phyloP scores from a whole-genome alignment of 2,888 invertebrate genomes.

The Abscondita cerata region DNA sequence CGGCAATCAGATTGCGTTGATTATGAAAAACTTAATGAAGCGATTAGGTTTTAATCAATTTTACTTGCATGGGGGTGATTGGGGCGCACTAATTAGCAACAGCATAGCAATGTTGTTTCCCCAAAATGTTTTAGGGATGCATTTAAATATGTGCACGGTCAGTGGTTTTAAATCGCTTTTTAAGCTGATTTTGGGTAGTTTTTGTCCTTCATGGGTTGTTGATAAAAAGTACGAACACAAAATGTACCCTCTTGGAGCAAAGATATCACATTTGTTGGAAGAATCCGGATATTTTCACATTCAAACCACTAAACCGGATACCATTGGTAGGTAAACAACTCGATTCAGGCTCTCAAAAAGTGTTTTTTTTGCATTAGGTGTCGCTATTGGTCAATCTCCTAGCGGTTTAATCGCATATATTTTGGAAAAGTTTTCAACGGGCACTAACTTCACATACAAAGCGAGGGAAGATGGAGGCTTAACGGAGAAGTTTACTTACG shows the following conservation, averaged over 20 bases:
- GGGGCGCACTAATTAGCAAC: conserved; percentile 73
- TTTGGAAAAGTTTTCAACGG: conserved; percentile 82
- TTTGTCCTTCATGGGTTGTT: conserved; percentile 64
- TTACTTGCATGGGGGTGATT: conserved; percentile 82
- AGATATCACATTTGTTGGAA: conserved; percentile 56
- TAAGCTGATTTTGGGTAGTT: conserved; percentile 55
- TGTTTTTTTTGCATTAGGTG: conserved; percentile 61
- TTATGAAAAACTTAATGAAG: conserved; percentile 74
- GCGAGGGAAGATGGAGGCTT: conserved; percentile 69
- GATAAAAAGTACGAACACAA: conserved; percentile 59
- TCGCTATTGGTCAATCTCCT: conserved; percentile 74
- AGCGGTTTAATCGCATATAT: conserved; percentile 85
- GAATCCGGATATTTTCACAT: conserved; percentile 75
- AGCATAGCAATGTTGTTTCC: conserved; percentile 72
- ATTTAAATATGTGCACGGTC: conserved; percentile 62
- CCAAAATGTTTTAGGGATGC: conserved; percentile 63
- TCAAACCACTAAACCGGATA: conserved; percentile 90
- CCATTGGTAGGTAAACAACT: conserved; percentile 66
- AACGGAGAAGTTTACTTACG: conserved; percentile 67
- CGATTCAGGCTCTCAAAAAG: background rate
- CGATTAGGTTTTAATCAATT: conserved; percentile 71
- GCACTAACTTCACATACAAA: conserved; percentile 65
- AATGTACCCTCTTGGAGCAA: conserved; percentile 63
- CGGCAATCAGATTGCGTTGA: conserved; percentile 62
- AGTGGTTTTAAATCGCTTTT: conserved; percentile 6